Evolutionary conservation across 2,797 vertebrate genomes (phyloP).

Genomic region (Tinamus major): DNA sequence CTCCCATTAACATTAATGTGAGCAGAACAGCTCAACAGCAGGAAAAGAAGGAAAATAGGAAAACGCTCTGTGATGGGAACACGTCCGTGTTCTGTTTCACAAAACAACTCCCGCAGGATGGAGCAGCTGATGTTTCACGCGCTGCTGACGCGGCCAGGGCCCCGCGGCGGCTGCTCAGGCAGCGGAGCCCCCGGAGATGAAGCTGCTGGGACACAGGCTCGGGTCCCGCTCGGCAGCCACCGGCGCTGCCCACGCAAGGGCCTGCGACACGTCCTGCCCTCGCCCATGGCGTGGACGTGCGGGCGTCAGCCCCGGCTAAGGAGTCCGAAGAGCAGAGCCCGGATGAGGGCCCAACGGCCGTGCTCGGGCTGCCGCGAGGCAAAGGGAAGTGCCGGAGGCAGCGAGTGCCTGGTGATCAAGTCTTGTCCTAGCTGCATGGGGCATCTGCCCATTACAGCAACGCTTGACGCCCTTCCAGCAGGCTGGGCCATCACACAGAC

Average conservation of each 20-base stretch:
- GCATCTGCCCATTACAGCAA: not conserved
- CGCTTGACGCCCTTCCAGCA: not conserved
- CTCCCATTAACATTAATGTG: not conserved
- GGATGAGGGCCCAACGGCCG: not conserved
- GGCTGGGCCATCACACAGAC: not conserved
- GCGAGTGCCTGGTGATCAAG: too few species aligned
- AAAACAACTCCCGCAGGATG: fast-evolving
- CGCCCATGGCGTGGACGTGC: not conserved
- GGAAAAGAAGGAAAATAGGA: not conserved
- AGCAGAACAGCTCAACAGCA: not conserved
- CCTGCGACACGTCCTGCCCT: not conserved
- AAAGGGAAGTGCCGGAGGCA: not conserved
- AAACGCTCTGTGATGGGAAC: fast-evolving
- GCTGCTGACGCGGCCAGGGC: not conserved
- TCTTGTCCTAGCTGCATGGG: not conserved
- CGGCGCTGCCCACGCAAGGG: not conserved
- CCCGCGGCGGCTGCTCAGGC: not conserved
- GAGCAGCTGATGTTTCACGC: fast-evolving
- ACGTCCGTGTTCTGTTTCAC: not conserved
- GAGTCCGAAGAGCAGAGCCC: not conserved
- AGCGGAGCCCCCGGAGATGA: too few species aligned
- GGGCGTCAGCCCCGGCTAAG: not conserved
- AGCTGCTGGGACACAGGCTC: too few species aligned
- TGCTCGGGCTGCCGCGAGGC: not conserved
- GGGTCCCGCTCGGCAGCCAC: too few species aligned